Percentiles rank a stretch among this genome's conserved stretches.
Conservation (phyloP, 2,113 vertebrate species). For the Emydocephalus ijimae region DNA sequence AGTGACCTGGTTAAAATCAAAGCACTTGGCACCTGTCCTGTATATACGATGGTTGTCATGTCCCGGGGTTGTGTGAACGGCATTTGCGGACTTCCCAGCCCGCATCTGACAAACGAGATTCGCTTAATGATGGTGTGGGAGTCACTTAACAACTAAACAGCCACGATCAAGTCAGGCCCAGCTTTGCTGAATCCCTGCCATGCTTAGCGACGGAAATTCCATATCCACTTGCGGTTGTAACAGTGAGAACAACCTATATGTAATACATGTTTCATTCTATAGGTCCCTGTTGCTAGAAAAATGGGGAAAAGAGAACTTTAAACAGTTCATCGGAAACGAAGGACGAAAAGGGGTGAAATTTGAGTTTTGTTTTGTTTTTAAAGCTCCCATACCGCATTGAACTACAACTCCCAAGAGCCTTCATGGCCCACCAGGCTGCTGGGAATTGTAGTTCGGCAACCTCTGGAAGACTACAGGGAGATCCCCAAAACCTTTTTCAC, state of each 20-base stretch:
- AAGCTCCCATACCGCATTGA: background rate
- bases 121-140: background rate
- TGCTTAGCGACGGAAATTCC: background rate
- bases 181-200: background rate
- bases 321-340: rapidly evolving
- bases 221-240: no score
- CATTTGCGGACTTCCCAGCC: background rate
- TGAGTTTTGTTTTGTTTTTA: background rate
- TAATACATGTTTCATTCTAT: background rate
- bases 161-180: background rate
- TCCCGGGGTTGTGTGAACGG: background rate
- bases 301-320: background rate
- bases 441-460: background rate
- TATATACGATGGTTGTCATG: background rate
- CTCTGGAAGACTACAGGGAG: background rate
- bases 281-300: background rate
- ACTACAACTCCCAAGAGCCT: background rate
- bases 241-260: no score
- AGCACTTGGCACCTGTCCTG: no score
- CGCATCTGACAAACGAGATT: background rate
- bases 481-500: background rate
- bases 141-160: background rate
- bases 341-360: background rate
- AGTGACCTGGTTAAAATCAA: background rate
- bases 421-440: background rate